A percentile compares a stretch with the other conserved stretches of the same genome.
Conservation (phyloP, 2,113 vertebrate species). For the Coturnix japonica region DNA sequence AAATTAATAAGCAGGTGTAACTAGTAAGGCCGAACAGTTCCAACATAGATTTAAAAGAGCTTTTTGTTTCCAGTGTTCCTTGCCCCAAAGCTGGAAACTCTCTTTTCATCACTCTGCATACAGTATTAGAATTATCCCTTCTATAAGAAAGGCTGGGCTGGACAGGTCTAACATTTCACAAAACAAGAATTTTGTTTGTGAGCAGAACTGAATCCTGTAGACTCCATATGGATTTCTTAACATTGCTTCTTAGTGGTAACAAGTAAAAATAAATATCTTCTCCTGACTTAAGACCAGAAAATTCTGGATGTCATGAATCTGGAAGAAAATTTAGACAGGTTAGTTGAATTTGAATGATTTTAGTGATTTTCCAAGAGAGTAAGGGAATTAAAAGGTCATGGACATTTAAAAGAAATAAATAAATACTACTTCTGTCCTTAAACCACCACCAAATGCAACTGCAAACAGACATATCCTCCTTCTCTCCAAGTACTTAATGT, state of each 20-base stretch:
- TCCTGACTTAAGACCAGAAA: not conserved
- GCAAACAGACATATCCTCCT: not conserved
- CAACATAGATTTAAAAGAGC: not conserved
- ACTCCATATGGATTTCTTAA: not conserved
- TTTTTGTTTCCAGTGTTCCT: not conserved
- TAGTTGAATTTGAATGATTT: not conserved
- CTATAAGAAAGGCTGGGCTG: accelerated
- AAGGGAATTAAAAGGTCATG: not conserved
- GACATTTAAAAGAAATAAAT: not conserved
- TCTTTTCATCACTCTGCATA: not conserved
- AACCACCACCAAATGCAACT: conserved; percentile 20
- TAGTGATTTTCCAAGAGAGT: not conserved
- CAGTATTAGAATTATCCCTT: not conserved
- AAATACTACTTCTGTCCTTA: not conserved
- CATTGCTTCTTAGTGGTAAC: not conserved
- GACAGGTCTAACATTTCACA: not conserved
- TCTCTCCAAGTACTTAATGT: not conserved
- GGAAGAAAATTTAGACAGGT: not conserved
- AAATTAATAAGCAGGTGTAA: not conserved
- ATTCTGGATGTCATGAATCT: not conserved
- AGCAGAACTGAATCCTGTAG: not conserved
- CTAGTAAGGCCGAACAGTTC: not conserved
- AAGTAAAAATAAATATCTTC: not conserved
- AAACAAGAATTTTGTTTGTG: not conserved
- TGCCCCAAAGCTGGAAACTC: not conserved